phyloP scores from a whole-genome alignment of 2,888 invertebrate genomes.

The Tenthredo distinguenda region DNA sequence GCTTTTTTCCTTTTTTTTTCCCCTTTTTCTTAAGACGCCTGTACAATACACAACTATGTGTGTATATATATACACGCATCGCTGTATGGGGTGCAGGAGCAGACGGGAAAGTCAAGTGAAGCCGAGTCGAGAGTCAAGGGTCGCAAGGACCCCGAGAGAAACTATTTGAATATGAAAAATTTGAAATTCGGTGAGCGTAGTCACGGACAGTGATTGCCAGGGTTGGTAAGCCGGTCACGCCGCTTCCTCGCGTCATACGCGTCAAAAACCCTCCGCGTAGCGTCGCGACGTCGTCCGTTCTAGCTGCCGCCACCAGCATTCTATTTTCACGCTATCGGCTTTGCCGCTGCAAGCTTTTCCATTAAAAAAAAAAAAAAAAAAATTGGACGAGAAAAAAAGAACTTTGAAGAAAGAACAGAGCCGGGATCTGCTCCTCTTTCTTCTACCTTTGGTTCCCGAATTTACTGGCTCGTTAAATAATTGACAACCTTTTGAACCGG shows the following conservation, averaged over 20 bases:
- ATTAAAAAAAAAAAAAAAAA: not conserved
- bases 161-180: slow-evolving; percentile 76
- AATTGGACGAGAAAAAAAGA: not conserved
- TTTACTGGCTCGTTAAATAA: slow-evolving; percentile 3
- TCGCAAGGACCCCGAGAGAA: not conserved
- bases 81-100: not conserved
- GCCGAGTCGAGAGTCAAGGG: not conserved
- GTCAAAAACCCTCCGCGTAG: slow-evolving; percentile 70
- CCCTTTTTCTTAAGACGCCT: not conserved
- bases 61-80: not conserved
- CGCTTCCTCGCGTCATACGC: slow-evolving; percentile 76
- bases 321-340: slow-evolving; percentile 73
- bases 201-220: slow-evolving; percentile 75
- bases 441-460: not conserved
- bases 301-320: slow-evolving; percentile 65
- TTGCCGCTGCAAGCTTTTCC: not conserved
- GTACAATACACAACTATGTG: not conserved
- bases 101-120: not conserved
- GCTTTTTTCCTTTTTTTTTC: not conserved
- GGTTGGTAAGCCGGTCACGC: slow-evolving; percentile 75
- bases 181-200: slow-evolving; percentile 76
- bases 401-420: not conserved
- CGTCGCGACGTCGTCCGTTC: slow-evolving; percentile 51
- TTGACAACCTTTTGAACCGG: not conserved
- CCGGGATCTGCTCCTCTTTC: not conserved